Percentiles rank a stretch among this genome's conserved stretches.
phyloP scores from a whole-genome alignment of 1,140 invertebrate genomes.

The Antheraea mylitta region DNA sequence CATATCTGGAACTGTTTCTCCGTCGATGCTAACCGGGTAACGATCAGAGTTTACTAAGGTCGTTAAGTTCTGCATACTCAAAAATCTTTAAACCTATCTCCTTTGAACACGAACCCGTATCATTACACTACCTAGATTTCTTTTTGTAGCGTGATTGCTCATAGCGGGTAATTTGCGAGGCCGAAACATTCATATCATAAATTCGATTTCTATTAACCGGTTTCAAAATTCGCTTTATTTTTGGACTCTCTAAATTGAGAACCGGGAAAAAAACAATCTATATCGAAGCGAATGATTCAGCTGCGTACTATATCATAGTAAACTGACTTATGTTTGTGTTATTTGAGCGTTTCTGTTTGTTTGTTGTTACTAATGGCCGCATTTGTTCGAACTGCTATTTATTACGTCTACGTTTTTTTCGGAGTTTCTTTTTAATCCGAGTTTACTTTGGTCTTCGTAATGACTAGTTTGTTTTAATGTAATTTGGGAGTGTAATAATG shows the following conservation, averaged over 20 bases:
- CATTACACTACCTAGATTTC: no score
- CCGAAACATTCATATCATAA: not conserved
- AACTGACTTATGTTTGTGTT: not conserved
- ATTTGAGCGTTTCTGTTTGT: slow-evolving; percentile 1
- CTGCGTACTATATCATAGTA: not conserved
- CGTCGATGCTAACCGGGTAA: no score
- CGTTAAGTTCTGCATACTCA: no score
- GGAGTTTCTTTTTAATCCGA: not conserved
- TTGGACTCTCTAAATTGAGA: not conserved
- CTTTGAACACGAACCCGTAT: no score
- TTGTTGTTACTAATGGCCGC: not conserved
- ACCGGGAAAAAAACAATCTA: not conserved
- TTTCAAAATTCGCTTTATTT: not conserved
- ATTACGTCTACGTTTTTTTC: not conserved
- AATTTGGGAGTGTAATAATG: not conserved
- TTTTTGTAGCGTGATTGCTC: no score
- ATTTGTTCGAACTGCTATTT: not conserved
- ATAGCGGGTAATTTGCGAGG: not conserved
- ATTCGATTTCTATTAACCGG: not conserved
- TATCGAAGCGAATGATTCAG: not conserved
- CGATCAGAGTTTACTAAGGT: no score
- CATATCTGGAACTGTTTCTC: no score
- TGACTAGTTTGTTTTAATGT: not conserved
- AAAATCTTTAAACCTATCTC: no score
- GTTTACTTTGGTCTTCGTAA: not conserved